Percentiles rank a stretch among this genome's conserved stretches.
Evolutionary conservation across 2,888 invertebrate species (phyloP).

Genomic region (Nyleta sp.): DNA sequence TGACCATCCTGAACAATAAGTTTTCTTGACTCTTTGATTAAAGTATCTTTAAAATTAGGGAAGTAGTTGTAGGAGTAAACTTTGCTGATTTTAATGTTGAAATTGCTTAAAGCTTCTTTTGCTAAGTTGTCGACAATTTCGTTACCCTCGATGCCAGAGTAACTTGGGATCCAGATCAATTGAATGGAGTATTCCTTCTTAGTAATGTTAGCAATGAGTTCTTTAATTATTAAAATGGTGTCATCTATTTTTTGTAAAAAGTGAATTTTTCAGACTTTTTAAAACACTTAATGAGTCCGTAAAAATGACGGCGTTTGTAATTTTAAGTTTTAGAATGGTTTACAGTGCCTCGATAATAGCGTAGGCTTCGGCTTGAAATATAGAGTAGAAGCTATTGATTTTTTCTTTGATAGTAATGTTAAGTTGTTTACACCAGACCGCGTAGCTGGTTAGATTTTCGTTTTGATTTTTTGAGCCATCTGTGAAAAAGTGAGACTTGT

Average conservation of each 20-base stretch:
- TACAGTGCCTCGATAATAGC: neutral
- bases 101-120: neutral
- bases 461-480: neutral
- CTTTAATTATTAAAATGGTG: neutral
- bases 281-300: neutral
- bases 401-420: neutral
- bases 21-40: neutral
- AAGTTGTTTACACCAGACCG: neutral
- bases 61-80: neutral
- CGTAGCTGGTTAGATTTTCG: neutral
- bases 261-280: neutral
- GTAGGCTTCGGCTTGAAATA: neutral
- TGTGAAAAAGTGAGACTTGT: neutral
- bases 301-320: neutral
- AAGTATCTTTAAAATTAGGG: neutral
- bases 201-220: neutral
- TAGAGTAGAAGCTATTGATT: neutral
- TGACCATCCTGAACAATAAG: neutral
- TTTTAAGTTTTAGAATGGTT: neutral
- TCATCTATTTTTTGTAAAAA: neutral
- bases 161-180: neutral
- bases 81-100: neutral
- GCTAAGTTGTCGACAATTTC: neutral
- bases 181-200: neutral
- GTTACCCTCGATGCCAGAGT: neutral